phyloP scores from a whole-genome alignment of 2,113 vertebrate species.

The Lepus americanus region DNA sequence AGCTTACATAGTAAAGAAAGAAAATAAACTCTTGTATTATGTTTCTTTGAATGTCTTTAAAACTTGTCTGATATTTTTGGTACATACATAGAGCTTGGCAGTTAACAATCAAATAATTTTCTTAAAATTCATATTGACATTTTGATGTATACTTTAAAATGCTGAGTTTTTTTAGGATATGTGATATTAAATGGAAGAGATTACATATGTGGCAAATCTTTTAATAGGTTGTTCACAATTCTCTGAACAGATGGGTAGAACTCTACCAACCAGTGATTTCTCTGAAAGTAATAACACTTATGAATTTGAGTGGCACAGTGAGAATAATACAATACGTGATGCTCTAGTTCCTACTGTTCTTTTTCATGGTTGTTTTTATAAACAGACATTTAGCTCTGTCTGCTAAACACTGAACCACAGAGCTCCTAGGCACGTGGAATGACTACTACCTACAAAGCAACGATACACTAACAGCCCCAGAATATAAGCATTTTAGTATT shows the following conservation, averaged over 20 bases:
- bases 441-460: not conserved
- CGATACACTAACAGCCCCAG: not conserved
- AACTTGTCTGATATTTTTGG: conserved; percentile 57
- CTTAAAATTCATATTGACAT: conserved; percentile 69
- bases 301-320: conserved; percentile 62
- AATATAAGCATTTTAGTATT: conserved; percentile 25
- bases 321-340: conserved; percentile 68
- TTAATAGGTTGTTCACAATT: conserved; percentile 77
- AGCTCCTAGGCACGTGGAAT: not conserved
- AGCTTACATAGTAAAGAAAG: conserved; percentile 73
- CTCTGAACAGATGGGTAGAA: conserved; percentile 78
- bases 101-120: conserved; percentile 67
- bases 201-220: conserved; percentile 62
- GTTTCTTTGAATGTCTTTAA: conserved; percentile 68
- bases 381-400: conserved; percentile 19
- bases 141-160: conserved; percentile 78
- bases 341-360: conserved; percentile 54
- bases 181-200: conserved; percentile 73
- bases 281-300: conserved; percentile 73
- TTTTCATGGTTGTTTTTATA: conserved; percentile 56
- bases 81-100: conserved; percentile 35
- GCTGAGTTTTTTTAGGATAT: conserved; percentile 78
- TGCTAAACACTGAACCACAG: not conserved
- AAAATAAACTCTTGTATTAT: conserved; percentile 60
- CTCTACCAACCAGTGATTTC: conserved; percentile 59